Conservation (phyloP, 2,888 invertebrate genomes). For the Diarsia rubi region DNA sequence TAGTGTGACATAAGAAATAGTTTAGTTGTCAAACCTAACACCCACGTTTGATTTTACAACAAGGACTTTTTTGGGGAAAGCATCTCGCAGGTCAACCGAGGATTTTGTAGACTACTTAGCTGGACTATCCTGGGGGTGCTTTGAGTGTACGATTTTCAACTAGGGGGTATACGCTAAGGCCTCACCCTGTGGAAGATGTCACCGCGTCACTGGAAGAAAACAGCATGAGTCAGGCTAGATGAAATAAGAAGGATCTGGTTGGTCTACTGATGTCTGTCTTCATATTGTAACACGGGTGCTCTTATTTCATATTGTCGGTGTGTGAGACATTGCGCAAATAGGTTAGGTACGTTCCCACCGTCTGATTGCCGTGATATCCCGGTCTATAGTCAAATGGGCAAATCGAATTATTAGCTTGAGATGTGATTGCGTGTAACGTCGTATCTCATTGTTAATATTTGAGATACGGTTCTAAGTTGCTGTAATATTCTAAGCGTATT, state of each 20-base stretch:
- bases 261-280: neutral
- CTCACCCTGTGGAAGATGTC: neutral
- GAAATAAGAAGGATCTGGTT: neutral
- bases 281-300: conserved; percentile 49
- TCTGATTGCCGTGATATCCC: conserved; percentile 49
- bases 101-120: neutral
- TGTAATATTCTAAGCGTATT: conserved; percentile 25
- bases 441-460: conserved; percentile 24
- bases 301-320: conserved; percentile 26
- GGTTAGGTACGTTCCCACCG: conserved; percentile 59
- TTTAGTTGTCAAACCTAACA: neutral
- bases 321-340: conserved; percentile 62
- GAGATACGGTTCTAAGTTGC: conserved; percentile 21
- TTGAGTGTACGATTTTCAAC: neutral
- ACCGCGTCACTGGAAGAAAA: neutral
- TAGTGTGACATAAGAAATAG: neutral
- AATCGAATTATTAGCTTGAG: conserved; percentile 64
- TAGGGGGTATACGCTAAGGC: neutral
- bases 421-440: conserved; percentile 45
- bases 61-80: neutral
- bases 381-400: conserved; percentile 55
- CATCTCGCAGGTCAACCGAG: neutral
- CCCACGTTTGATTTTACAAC: neutral
- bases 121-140: neutral
- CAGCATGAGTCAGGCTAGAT: neutral